A percentile compares a stretch with the other conserved stretches of the same genome.
These are phyloP conservation scores for Cabera pusaria DNA, from an alignment of 2,888 invertebrate species.

Conservation along the genomic window DNA sequence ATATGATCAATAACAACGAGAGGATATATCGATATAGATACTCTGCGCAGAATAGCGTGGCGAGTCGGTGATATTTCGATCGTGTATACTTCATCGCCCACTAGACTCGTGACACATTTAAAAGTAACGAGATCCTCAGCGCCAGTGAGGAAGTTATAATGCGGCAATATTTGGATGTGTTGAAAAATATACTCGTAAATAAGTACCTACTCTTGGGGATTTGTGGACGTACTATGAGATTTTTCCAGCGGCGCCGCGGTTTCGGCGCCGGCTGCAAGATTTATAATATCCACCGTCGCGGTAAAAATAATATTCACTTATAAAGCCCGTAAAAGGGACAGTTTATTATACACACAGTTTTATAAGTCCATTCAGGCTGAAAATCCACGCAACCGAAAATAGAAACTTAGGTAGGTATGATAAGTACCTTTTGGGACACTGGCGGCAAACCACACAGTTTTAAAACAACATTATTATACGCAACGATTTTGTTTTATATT, in stretches of 20 bases:
- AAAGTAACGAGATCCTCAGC: slow-evolving; percentile 29
- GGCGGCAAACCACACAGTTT: no score
- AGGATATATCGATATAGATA: no score
- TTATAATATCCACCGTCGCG: slow-evolving; percentile 40
- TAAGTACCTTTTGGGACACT: no score
- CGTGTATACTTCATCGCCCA: slow-evolving; percentile 4
- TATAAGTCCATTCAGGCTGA: slow-evolving; percentile 25
- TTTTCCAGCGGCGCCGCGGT: slow-evolving; percentile 15
- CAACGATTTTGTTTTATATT: no score
- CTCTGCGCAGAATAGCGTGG: slow-evolving; percentile 3
- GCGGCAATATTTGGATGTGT: slow-evolving; percentile 7
- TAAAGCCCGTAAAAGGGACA: slow-evolving; percentile 24
- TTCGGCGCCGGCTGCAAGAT: slow-evolving; percentile 44
- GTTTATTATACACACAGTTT: slow-evolving; percentile 27
- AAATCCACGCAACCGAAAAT: slow-evolving; percentile 19
- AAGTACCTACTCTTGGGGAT: slow-evolving; percentile 36
- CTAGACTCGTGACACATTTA: slow-evolving; percentile 27
- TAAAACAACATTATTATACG: no score
- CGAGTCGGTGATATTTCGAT: slow-evolving; percentile 1
- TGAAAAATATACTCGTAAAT: slow-evolving; percentile 24
- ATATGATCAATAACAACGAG: neutral
- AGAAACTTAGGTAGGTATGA: no score
- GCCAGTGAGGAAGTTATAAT: slow-evolving; percentile 25
- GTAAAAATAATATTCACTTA: slow-evolving; percentile 32
- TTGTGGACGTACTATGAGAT: slow-evolving; percentile 29